These are phyloP conservation scores for Sympetrum striolatum DNA, from an alignment of 2,888 invertebrate species.

Conservation along the genomic window DNA sequence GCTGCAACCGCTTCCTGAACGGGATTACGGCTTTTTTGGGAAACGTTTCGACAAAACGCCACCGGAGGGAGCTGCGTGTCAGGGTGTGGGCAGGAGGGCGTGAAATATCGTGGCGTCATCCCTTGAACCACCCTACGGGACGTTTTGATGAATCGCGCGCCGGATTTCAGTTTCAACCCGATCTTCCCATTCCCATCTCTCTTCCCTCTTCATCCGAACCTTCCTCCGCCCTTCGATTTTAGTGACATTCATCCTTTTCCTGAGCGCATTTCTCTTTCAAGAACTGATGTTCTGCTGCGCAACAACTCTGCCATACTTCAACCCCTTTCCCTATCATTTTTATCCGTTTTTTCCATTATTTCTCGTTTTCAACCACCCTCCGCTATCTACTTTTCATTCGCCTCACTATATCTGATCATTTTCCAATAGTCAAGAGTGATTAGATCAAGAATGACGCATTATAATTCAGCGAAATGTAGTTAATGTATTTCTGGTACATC, in stretches of 20 bases:
- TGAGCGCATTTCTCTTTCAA: too few relatives aligned
- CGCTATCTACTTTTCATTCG: too few relatives aligned
- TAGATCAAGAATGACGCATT: too few relatives aligned
- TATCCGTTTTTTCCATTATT: too few relatives aligned
- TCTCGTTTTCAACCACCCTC: too few relatives aligned
- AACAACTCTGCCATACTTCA: too few relatives aligned
- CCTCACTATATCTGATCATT: too few relatives aligned
- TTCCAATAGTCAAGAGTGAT: too few relatives aligned
- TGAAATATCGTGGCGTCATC: slow-evolving; percentile 32
- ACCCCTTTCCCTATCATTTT: too few relatives aligned
- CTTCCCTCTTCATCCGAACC: neutral
- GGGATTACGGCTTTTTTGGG: neutral
- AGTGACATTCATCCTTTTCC: neutral
- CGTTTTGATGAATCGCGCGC: slow-evolving; percentile 28
- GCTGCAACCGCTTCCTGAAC: neutral
- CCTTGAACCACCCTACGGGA: slow-evolving; percentile 15
- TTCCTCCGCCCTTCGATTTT: neutral
- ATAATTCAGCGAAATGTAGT: too few relatives aligned
- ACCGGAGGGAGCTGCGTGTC: neutral
- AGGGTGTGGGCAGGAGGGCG: neutral
- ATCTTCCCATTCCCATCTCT: neutral
- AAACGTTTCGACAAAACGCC: neutral
- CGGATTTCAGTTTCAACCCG: slow-evolving; percentile 13
- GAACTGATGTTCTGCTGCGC: too few relatives aligned
- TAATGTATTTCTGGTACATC: too few relatives aligned